phyloP scores from a whole-genome alignment of 1,140 invertebrate species.

The Apis dorsata region DNA sequence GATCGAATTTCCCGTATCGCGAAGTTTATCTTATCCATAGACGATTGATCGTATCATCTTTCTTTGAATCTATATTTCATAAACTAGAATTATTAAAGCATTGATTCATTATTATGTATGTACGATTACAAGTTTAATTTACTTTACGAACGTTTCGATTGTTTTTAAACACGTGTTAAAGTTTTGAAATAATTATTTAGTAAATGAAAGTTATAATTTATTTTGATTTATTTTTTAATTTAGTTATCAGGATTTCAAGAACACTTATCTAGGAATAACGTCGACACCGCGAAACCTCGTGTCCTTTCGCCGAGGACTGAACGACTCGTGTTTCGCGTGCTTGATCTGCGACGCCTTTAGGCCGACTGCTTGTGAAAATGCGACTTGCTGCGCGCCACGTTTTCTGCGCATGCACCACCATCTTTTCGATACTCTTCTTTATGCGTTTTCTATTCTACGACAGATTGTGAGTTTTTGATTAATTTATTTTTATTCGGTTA shows the following conservation, averaged over 20 bases:
- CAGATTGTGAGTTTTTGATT: neutral
- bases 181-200: neutral
- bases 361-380: constrained; percentile 70
- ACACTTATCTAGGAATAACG: neutral
- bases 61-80: no score
- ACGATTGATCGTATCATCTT: constrained; percentile 42
- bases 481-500: neutral
- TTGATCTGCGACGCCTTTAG: constrained; percentile 68
- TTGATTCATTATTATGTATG: no score
- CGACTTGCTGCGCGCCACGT: constrained; percentile 51
- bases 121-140: neutral
- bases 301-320: neutral
- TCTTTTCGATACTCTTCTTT: constrained; percentile 25
- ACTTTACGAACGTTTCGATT: neutral
- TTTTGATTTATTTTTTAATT: neutral
- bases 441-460: constrained; percentile 21
- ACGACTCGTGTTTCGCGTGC: constrained; percentile 17
- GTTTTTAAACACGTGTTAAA: neutral
- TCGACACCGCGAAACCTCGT: constrained; percentile 44
- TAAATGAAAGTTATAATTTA: neutral
- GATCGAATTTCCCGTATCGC: constrained; percentile 13
- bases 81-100: no score
- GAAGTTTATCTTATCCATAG: neutral
- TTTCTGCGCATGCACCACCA: constrained; percentile 52
- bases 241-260: neutral